phyloP scores from a whole-genome alignment of 35 echinoderm and acorn worm species.

The Diadema setosum region DNA sequence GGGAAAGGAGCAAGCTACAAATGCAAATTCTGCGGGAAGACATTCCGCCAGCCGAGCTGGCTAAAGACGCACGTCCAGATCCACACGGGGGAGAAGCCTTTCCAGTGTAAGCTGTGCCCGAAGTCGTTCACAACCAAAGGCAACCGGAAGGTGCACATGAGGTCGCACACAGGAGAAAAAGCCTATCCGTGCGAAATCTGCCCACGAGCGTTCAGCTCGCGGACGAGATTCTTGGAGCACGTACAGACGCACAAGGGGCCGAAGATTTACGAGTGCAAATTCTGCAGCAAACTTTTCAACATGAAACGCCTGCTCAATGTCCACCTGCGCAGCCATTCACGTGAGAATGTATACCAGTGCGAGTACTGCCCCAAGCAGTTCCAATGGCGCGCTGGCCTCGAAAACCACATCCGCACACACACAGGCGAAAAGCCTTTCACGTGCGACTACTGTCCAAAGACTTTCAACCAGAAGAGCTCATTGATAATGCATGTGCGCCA shows the following conservation, averaged over 20 bases:
- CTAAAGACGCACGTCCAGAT: constrained; percentile 63
- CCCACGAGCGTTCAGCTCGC: constrained; percentile 13
- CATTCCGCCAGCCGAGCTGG: constrained; percentile 49
- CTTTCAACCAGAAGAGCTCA: neutral
- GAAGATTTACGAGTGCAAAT: neutral
- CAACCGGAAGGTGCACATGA: neutral
- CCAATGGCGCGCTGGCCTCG: neutral
- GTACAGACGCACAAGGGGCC: neutral
- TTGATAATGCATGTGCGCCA: neutral
- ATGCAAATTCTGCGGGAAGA: constrained; percentile 52
- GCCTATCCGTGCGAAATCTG: constrained; percentile 23
- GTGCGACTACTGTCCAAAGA: neutral
- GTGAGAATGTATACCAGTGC: neutral
- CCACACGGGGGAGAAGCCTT: constrained; percentile 73
- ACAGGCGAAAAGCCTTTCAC: neutral
- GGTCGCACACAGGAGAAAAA: neutral
- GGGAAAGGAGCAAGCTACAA: too few relatives aligned
- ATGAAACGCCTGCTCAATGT: neutral
- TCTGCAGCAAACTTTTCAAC: neutral
- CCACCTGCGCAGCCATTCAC: too few relatives aligned
- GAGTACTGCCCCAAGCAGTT: neutral
- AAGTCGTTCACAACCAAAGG: neutral
- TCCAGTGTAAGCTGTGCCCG: constrained; percentile 32
- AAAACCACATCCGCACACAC: constrained; percentile 29
- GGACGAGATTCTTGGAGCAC: neutral